Percentiles rank a stretch among this genome's conserved stretches.
Conservation (phyloP, 2,113 vertebrate species). For the Halcyon senegalensis region DNA sequence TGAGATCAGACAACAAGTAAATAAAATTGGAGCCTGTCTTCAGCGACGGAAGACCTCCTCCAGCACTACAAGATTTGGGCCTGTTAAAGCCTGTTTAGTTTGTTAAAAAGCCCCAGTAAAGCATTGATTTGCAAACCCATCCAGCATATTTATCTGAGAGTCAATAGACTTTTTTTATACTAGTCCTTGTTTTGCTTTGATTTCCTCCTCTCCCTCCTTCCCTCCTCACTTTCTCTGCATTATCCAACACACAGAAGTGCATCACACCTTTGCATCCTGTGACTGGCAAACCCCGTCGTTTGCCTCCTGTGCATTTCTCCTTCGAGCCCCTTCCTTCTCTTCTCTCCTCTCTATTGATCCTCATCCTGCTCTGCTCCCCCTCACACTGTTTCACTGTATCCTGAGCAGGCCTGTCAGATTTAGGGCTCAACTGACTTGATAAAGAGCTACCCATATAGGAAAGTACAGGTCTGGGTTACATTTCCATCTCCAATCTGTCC, state of each 20-base stretch:
- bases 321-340: not conserved
- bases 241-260: not conserved
- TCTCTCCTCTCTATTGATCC: not conserved
- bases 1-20: not conserved
- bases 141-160: not conserved
- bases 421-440: not conserved
- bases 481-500: not conserved
- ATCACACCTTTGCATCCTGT: rapidly evolving
- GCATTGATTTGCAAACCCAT: not conserved
- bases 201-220: not conserved
- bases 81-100: not conserved
- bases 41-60: not conserved
- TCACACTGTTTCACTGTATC: not conserved
- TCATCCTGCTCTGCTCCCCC: not conserved
- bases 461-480: not conserved
- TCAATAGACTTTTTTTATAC: not conserved
- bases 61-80: not conserved
- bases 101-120: not conserved
- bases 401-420: not conserved
- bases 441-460: not conserved
- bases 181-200: not conserved
- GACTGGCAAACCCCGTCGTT: not conserved
- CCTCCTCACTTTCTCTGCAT: not conserved
- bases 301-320: not conserved
- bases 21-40: not conserved